Evolutionary conservation across 2,797 vertebrate species (phyloP), one percentile per base, ranked within the genome.

Genomic region (Cossypha caffra): DNA sequence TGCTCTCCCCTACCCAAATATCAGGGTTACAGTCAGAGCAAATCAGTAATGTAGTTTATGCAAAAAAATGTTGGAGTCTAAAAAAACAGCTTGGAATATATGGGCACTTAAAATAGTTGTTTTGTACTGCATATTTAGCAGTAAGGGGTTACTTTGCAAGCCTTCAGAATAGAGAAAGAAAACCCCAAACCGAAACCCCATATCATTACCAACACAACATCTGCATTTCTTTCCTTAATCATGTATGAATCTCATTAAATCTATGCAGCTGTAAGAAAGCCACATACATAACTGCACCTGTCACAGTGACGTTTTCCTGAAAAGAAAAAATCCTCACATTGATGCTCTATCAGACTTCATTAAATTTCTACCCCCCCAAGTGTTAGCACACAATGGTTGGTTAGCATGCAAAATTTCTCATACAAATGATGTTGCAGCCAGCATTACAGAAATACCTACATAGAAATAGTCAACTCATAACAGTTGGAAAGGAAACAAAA

Each of bases 111-210:
- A 87, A 47, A 37, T 0, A 19, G 11, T 28, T 58, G 5, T 62
- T 82, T 55, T 42, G 10, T 58, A 51, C 10, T 69, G 43, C 33
- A 69, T 63, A 73, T 11, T 48, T 7, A 67, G 43, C 26, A 77
- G 11, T 48, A 91, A 59, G 1, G 9, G 8, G 15, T 79, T 79
- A 76, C 21, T 55, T 33, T 24, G 37, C 13, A 68, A 80, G 31
- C 9, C 38, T 47, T 68, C 12, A 11, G 19, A 5, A 61, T 3
- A 55, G 19, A n/a, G 38, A 29, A 9, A 8, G 18, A 18, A 42
- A 42, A 42, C 17, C 26, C 9, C 50, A 29, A 2, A 3, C 26
- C 9, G 10, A 51, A 2, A 3, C 0, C 8, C 8, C n/a, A 9
- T 45, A 48, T 11, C 5, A 64, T 28, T 54, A 62, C 16, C 18